A percentile compares a stretch with the other conserved stretches of the same genome.
phyloP scores from a whole-genome alignment of 2,113 vertebrate species.

The Pavo muticus region DNA sequence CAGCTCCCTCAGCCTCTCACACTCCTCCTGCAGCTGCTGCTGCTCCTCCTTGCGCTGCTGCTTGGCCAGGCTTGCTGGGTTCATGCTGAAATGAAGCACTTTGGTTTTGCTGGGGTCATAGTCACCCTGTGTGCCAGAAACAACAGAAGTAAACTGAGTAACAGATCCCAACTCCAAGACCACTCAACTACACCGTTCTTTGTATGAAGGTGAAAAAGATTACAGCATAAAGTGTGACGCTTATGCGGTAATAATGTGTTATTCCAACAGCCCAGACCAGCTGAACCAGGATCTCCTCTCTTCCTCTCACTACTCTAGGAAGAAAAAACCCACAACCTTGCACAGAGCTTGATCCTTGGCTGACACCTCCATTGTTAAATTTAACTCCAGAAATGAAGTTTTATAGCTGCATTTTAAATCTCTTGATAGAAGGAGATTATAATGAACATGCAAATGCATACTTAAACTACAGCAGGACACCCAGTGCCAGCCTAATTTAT shows the following conservation, averaged over 20 bases:
- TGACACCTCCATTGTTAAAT: slow-evolving; percentile 22
- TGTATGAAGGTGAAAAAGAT: neutral
- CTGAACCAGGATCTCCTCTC: neutral
- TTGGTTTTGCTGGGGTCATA: slow-evolving; percentile 89
- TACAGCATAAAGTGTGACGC: neutral
- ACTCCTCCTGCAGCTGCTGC: slow-evolving; percentile 86
- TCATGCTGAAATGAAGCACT: slow-evolving; percentile 91
- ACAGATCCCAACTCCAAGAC: neutral
- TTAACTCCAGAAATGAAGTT: slow-evolving; percentile 44
- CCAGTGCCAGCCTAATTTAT: slow-evolving; percentile 11
- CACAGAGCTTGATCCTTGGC: neutral
- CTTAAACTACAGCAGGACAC: neutral
- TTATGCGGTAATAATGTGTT: neutral
- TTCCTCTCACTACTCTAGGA: neutral
- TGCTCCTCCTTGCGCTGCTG: slow-evolving; percentile 86
- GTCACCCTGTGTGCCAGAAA: slow-evolving; percentile 80
- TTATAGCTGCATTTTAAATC: slow-evolving; percentile 29
- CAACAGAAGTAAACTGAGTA: neutral
- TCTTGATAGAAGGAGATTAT: neutral
- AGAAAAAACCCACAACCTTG: neutral
- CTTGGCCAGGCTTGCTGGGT: slow-evolving; percentile 86
- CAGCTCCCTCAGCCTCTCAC: slow-evolving; percentile 81
- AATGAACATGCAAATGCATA: slow-evolving; percentile 10
- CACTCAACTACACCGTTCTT: neutral
- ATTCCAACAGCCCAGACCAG: neutral